Evolutionary conservation across 2,113 vertebrate genomes (phyloP).

Genomic region (Gymnorhina tibicen): DNA sequence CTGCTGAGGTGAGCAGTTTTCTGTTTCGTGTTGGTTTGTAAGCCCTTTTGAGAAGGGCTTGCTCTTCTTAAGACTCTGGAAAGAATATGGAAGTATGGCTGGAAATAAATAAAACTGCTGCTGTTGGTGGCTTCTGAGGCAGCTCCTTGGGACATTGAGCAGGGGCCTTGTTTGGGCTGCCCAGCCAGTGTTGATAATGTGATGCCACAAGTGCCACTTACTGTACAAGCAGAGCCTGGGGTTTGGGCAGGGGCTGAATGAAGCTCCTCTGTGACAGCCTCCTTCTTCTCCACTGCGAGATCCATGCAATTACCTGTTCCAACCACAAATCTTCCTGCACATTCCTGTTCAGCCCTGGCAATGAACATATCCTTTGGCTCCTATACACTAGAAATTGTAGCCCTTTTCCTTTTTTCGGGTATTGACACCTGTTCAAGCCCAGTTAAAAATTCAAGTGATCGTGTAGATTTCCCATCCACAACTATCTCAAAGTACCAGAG

Average conservation of each 20-base stretch:
- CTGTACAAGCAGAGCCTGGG: not conserved
- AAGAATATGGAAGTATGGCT: not conserved
- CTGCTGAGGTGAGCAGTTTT: not conserved
- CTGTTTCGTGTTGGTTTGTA: not conserved
- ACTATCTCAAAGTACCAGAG: not conserved
- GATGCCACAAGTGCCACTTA: not conserved
- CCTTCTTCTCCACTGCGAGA: not conserved
- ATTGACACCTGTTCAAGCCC: not conserved
- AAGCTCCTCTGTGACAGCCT: not conserved
- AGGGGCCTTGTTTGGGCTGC: not conserved
- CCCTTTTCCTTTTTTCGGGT: not conserved
- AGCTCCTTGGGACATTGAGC: not conserved
- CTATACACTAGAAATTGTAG: not conserved
- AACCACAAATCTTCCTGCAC: not conserved
- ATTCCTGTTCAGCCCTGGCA: not conserved
- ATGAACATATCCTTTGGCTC: not conserved
- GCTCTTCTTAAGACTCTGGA: not conserved
- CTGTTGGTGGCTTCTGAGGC: not conserved
- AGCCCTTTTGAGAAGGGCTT: not conserved
- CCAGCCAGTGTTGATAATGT: not conserved
- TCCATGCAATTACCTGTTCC: not conserved
- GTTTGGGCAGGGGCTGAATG: not conserved
- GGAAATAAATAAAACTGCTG: not conserved
- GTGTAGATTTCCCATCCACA: not conserved
- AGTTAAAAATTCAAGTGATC: not conserved